Evolutionary conservation across 92 coral and sea anemone species (phyloP).

Genomic region (Umimayanthus kanabou): DNA sequence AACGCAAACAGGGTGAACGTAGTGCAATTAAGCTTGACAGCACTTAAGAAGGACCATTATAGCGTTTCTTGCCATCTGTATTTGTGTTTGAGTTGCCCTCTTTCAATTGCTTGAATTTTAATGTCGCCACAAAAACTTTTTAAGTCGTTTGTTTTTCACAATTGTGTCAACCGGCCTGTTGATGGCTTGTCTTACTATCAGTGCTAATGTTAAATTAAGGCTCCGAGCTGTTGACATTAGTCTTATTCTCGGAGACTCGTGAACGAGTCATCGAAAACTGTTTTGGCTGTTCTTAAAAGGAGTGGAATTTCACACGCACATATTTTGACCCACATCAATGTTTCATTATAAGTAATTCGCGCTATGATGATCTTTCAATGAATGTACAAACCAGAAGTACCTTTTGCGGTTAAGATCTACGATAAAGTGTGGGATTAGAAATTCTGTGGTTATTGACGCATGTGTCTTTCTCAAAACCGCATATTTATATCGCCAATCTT

Average conservation of each 20-base stretch:
- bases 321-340: constrained; percentile 44
- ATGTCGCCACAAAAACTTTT: constrained; percentile 76
- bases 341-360: constrained; percentile 29
- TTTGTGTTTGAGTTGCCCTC: constrained; percentile 54
- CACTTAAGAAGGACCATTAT: constrained; percentile 61
- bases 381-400: constrained; percentile 29
- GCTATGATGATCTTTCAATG: constrained; percentile 39
- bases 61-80: constrained; percentile 55
- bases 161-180: constrained; percentile 54
- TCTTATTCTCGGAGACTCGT: constrained; percentile 15
- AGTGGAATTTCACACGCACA: constrained; percentile 40
- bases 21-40: constrained; percentile 70
- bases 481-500: background rate
- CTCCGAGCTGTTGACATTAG: constrained; percentile 45
- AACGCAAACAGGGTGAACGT: constrained; percentile 66
- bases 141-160: constrained; percentile 73
- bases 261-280: constrained; percentile 26
- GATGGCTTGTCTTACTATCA: constrained; percentile 47
- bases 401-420: constrained; percentile 26
- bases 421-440: constrained; percentile 44
- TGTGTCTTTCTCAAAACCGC: constrained; percentile 31
- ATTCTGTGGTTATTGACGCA: constrained; percentile 26
- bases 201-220: constrained; percentile 63
- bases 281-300: constrained; percentile 24
- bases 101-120: constrained; percentile 67